phyloP scores from a whole-genome alignment of 2,888 invertebrate genomes.

The Drepana falcataria region DNA sequence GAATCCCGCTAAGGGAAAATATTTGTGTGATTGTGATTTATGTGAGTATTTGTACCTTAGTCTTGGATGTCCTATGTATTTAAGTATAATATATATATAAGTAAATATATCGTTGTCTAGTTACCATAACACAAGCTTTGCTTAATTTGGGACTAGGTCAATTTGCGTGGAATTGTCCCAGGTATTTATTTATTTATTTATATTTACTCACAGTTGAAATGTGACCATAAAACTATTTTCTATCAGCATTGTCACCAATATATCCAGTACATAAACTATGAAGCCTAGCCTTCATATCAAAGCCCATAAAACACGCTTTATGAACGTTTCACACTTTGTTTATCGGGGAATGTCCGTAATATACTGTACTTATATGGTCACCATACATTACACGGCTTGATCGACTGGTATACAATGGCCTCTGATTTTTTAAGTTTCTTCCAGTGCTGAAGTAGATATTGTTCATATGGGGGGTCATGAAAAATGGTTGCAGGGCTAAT shows the following conservation, averaged over 20 bases:
- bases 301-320: conserved; percentile 17
- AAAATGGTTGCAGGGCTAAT: conserved; percentile 21
- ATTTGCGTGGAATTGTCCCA: too few relatives aligned
- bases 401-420: conserved; percentile 24
- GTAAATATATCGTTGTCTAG: too few relatives aligned
- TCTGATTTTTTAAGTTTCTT: conserved; percentile 8
- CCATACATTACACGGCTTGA: conserved; percentile 20
- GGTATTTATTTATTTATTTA: too few relatives aligned
- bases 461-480: conserved; percentile 12
- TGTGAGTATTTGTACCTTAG: too few relatives aligned
- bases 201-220: too few relatives aligned
- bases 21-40: too few relatives aligned
- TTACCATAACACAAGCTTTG: too few relatives aligned
- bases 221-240: conserved; percentile 2
- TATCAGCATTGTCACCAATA: conserved; percentile 3
- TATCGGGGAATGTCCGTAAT: conserved; percentile 19
- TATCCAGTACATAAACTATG: conserved; percentile 15
- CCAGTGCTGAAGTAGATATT: conserved; percentile 5
- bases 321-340: conserved; percentile 10
- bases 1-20: too few relatives aligned
- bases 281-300: conserved; percentile 9
- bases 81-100: too few relatives aligned
- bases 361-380: conserved; percentile 21
- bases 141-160: too few relatives aligned
- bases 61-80: too few relatives aligned